Conservation (phyloP, 1,140 invertebrate genomes). For the Centruroides sculpturatus region DNA sequence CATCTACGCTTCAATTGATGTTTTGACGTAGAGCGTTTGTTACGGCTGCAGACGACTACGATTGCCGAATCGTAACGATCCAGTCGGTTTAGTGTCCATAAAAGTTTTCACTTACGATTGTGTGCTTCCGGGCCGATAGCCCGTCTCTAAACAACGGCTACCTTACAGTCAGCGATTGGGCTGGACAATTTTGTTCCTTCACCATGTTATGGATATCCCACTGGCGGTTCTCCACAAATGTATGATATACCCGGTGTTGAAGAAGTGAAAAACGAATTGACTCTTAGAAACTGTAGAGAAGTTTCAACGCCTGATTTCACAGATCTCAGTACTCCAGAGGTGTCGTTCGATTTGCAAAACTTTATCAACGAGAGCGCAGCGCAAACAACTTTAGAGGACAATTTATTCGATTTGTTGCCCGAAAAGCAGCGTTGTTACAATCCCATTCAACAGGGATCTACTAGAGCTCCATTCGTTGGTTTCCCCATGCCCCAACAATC, state of each 20-base stretch:
- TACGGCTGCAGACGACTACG: too few species aligned
- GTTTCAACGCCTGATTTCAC: constrained; percentile 2
- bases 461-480: not conserved
- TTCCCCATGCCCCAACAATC: constrained; percentile 14
- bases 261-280: constrained; percentile 4
- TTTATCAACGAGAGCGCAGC: constrained; percentile 10
- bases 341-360: constrained; percentile 18
- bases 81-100: too few species aligned
- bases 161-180: too few species aligned
- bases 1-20: too few species aligned
- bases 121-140: too few species aligned
- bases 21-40: too few species aligned
- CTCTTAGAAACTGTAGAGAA: constrained; percentile 4
- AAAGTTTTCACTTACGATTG: too few species aligned
- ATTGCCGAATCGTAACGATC: too few species aligned
- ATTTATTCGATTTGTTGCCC: constrained; percentile 1
- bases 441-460: not conserved
- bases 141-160: too few species aligned
- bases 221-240: constrained; percentile 7
- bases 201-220: constrained; percentile 5
- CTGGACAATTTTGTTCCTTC: not conserved
- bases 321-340: constrained; percentile 18
- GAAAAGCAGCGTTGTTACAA: not conserved
- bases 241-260: constrained; percentile 7
- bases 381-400: not conserved